Base-by-base conservation (phyloP, 2,888 invertebrate species). In the Ellobium chinense region DNA sequence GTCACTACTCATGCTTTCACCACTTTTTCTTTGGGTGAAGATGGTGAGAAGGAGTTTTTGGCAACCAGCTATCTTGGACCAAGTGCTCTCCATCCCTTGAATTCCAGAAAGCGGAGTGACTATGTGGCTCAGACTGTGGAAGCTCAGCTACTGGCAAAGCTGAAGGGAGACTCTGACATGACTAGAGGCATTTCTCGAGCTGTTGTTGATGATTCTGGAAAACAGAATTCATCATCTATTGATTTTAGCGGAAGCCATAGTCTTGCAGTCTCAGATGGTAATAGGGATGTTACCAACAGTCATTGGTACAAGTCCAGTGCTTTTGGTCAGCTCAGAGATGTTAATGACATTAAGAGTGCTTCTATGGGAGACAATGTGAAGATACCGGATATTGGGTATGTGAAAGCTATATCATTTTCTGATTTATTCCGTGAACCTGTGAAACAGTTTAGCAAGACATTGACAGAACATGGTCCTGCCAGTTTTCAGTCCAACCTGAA, bases 1-100 rank as follows among this genome's bases (percentile, higher is more conserved):
- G 75, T 80, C 21, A 66, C 75, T 24, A 75, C 75, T 31, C 75
- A 80, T 68, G 68, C 31, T 9, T 80, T 75, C 31, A 78, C 62
- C 62, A 62, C 34, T 60, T 60, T 77, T 27, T 56, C 29, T 1
- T 31, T 18, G 34, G 12, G 2, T 7, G 63, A 56, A 7, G 56
- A 27, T 27, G 46, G 29, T 37, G 76, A 68, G 24, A 54, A 36
- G 27, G 31, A 37, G 3, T 56, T 76, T 14, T 65, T 54, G 31
- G 14, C 46, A 5, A 36, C 14, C 1, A 39, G 29, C 18, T 46
- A 60, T 39, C 1, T 36, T 14, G 65, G 54, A 27, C 24, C 14
- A 21, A 4, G n/a, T 14, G 65, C 4, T 0, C 31, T 46, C 4
- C 31, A 18, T 65, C 36, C 63, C 12, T 36, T 54, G 39, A 34